Evolutionary conservation across 2,113 vertebrate genomes (phyloP).

Genomic region (Rhea pennata): DNA sequence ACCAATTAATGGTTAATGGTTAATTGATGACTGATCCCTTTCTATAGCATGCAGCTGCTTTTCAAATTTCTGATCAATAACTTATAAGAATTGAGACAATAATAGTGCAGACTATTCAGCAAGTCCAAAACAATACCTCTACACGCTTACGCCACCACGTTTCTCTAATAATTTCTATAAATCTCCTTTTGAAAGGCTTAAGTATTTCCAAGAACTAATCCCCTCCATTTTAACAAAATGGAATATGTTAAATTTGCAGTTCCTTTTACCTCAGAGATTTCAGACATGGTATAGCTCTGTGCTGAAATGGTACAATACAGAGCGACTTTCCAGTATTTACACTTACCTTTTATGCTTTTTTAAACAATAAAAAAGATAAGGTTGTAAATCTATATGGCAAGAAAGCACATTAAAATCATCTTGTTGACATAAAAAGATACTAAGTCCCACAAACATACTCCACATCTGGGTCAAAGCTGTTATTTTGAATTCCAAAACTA

Average conservation of each 20-base stretch:
- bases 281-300: neutral
- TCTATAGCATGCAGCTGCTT: neutral
- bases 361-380: neutral
- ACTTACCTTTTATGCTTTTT: neutral
- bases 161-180: neutral
- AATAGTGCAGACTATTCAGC: neutral
- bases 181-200: neutral
- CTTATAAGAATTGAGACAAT: neutral
- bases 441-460: neutral
- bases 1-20: neutral
- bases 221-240: neutral
- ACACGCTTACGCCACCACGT: rapidly evolving
- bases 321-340: neutral
- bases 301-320: rapidly evolving
- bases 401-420: neutral
- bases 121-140: neutral
- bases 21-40: neutral
- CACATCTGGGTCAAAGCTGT: neutral
- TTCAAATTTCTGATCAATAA: neutral
- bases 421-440: neutral
- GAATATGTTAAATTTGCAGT: neutral
- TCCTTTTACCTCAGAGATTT: neutral
- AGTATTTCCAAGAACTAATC: neutral
- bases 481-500: neutral
- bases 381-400: neutral